Evolutionary conservation across 2,113 vertebrate species (phyloP).

Genomic region (Oxygymnocypris stewartii): DNA sequence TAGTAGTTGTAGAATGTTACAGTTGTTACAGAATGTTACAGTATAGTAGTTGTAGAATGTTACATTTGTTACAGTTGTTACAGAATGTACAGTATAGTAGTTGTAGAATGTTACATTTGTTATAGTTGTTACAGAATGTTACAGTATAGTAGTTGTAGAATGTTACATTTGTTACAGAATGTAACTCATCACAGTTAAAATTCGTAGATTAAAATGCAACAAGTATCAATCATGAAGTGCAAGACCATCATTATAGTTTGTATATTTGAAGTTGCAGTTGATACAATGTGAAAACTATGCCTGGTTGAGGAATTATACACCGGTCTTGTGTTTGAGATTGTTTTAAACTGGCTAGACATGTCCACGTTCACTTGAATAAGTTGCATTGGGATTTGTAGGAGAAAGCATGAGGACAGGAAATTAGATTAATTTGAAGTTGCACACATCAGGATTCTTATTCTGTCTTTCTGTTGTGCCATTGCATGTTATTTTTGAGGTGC

Average conservation of each 20-base stretch:
- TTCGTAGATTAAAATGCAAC: not conserved
- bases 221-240: not conserved
- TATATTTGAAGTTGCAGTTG: not conserved
- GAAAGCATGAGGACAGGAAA: not conserved
- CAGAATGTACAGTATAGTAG: no score
- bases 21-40: no score
- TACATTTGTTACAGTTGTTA: no score
- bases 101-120: no score
- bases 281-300: not conserved
- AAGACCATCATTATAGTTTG: not conserved
- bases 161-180: no score
- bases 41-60: no score
- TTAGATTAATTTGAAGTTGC: not conserved
- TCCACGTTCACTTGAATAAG: not conserved
- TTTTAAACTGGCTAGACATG: not conserved
- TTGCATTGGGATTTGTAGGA: not conserved
- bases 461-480: constrained; percentile 20
- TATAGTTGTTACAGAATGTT: no score
- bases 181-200: not conserved
- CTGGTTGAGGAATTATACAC: not conserved
- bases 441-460: constrained; percentile 59
- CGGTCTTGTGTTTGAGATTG: not conserved
- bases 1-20: no score
- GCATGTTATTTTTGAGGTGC: constrained; percentile 43
- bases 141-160: no score